Conservation (phyloP, 2,113 vertebrate species). For the Serilophus lunatus region DNA sequence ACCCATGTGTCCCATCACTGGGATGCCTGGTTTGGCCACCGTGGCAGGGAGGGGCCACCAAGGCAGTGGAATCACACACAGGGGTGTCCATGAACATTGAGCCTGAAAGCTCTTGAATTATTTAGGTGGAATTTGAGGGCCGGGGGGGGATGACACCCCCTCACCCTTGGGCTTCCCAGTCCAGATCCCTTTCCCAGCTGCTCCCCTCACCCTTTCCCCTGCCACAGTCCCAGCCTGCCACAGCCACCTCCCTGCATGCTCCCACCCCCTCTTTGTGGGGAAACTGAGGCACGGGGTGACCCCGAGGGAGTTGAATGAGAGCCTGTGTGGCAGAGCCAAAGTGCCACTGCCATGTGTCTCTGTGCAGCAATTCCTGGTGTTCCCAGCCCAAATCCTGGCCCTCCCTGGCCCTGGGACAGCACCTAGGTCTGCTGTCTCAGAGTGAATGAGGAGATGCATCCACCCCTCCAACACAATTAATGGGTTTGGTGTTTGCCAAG, state of each 20-base stretch:
- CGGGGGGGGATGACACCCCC: rapidly evolving
- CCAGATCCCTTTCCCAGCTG: neutral
- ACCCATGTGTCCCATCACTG: too few species aligned
- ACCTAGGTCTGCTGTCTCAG: neutral
- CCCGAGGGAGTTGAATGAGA: rapidly evolving
- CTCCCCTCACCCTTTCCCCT: neutral
- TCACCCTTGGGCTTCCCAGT: neutral
- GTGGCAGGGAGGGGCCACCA: neutral
- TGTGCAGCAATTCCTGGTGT: neutral
- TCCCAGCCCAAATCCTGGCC: neutral
- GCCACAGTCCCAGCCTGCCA: neutral
- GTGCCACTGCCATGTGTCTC: neutral
- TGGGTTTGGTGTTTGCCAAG: neutral
- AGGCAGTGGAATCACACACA: neutral
- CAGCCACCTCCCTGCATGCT: rapidly evolving
- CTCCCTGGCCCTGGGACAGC: neutral
- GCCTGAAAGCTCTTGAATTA: neutral
- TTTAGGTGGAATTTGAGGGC: neutral
- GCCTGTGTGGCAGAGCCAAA: neutral
- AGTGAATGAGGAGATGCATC: neutral
- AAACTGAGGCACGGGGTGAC: neutral
- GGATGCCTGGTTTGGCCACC: neutral
- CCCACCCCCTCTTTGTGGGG: neutral
- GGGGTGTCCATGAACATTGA: rapidly evolving
- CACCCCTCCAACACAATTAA: neutral